These are phyloP conservation scores for Chromis chromis DNA, from an alignment of 2,797 vertebrate species.

Conservation along the genomic window DNA sequence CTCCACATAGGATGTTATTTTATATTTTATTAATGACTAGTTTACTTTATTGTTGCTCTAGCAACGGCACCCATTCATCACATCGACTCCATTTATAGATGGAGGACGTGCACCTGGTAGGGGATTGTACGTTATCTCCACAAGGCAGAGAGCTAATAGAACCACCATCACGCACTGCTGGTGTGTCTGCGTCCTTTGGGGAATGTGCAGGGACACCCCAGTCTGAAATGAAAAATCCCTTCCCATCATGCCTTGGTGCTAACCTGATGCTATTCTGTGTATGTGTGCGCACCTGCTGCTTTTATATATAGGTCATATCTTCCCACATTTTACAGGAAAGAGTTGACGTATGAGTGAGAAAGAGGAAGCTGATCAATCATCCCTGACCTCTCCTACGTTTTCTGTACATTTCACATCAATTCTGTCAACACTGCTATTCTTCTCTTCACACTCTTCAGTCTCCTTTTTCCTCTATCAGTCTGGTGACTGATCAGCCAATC, in stretches of 20 bases:
- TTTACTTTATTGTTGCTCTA: slow-evolving; percentile 49
- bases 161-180: slow-evolving; percentile 54
- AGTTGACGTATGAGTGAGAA: slow-evolving; percentile 37
- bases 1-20: slow-evolving; percentile 30
- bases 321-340: slow-evolving; percentile 30
- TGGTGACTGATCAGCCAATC: slow-evolving; percentile 30
- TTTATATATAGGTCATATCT: slow-evolving; percentile 82
- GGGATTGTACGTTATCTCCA: slow-evolving; percentile 52
- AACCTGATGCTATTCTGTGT: slow-evolving; percentile 27
- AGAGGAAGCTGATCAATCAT: slow-evolving; percentile 50
- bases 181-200: slow-evolving; percentile 42
- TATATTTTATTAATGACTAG: slow-evolving; percentile 56
- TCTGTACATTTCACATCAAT: slow-evolving; percentile 28
- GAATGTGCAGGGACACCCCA: slow-evolving; percentile 65
- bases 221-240: slow-evolving; percentile 69
- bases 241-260: slow-evolving; percentile 28
- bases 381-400: slow-evolving; percentile 24
- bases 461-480: slow-evolving; percentile 23
- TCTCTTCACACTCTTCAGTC: slow-evolving; percentile 17
- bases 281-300: slow-evolving; percentile 41
- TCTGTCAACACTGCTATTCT: slow-evolving; percentile 32
- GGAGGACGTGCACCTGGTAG: slow-evolving; percentile 61
- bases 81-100: slow-evolving; percentile 59
- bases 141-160: slow-evolving; percentile 50
- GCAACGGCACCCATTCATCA: slow-evolving; percentile 60